These are phyloP conservation scores for Empidonax alnorum DNA, from an alignment of 2,113 vertebrate genomes.

Conservation along the genomic window DNA sequence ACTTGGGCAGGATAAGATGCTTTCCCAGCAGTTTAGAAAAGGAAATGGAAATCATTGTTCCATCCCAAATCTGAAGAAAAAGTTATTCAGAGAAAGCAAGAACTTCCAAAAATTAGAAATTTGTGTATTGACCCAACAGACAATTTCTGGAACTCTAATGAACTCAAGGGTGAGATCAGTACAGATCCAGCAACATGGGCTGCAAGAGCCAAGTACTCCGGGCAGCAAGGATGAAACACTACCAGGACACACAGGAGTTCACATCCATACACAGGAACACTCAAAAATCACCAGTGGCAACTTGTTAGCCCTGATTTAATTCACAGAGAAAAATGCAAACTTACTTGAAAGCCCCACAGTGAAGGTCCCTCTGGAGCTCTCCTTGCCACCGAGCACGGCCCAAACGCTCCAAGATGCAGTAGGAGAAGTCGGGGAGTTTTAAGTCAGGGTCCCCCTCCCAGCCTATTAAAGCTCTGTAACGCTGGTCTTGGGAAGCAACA, in stretches of 20 bases:
- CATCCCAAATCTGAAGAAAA: not conserved
- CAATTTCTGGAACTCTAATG: not conserved
- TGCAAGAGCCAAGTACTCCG: not conserved
- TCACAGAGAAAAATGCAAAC: not conserved
- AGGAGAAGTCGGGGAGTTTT: conserved; percentile 87
- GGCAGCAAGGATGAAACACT: not conserved
- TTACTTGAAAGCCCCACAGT: conserved; percentile 87
- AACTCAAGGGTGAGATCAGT: not conserved
- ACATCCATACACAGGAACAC: not conserved
- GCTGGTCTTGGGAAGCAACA: conserved; percentile 85
- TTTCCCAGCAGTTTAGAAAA: not conserved
- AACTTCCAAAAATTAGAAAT: not conserved
- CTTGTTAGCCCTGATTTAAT: not conserved
- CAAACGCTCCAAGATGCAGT: conserved; percentile 93
- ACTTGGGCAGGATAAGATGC: not conserved
- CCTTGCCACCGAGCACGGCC: conserved; percentile 95
- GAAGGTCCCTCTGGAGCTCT: conserved; percentile 93
- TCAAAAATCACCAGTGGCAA: not conserved
- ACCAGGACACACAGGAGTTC: not conserved
- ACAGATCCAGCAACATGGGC: not conserved
- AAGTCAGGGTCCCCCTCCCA: conserved; percentile 87
- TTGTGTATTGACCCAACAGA: not conserved
- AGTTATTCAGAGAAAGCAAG: not conserved
- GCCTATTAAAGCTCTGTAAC: conserved; percentile 87
- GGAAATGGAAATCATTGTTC: accelerated